These are phyloP conservation scores for Meganola albula DNA, from an alignment of 2,888 invertebrate species.

Conservation along the genomic window DNA sequence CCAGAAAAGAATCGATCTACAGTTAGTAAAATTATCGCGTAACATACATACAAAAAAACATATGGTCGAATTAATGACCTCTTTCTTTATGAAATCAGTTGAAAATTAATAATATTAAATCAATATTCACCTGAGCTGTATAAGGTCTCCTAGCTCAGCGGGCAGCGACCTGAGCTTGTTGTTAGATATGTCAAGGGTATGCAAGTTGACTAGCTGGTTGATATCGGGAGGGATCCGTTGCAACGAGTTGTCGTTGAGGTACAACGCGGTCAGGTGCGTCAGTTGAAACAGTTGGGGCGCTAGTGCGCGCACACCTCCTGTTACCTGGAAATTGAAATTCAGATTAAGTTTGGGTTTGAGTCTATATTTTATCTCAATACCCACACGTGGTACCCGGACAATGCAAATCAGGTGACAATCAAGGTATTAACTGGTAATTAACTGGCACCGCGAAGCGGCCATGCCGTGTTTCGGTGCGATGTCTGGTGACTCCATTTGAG, in stretches of 20 bases:
- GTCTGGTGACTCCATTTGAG: too few relatives aligned
- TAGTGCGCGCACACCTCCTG: slow-evolving; percentile 96
- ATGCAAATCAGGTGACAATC: too few relatives aligned
- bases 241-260: slow-evolving; percentile 96
- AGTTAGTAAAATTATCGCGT: too few relatives aligned
- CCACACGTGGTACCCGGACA: too few relatives aligned
- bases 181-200: slow-evolving; percentile 93
- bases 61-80: too few relatives aligned
- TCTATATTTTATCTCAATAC: too few relatives aligned
- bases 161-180: slow-evolving; percentile 97
- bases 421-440: too few relatives aligned
- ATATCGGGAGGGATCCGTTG: slow-evolving; percentile 95
- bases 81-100: not conserved
- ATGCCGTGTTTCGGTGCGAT: too few relatives aligned
- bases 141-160: slow-evolving; percentile 97
- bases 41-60: too few relatives aligned
- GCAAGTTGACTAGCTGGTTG: slow-evolving; percentile 87
- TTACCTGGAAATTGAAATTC: slow-evolving; percentile 73
- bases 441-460: too few relatives aligned
- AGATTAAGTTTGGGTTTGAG: too few relatives aligned
- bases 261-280: slow-evolving; percentile 94
- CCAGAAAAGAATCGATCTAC: slow-evolving; percentile 10
- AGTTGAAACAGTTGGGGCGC: slow-evolving; percentile 95
- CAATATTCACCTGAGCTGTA: slow-evolving; percentile 86
- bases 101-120: too few relatives aligned